phyloP scores from a whole-genome alignment of 2,113 vertebrate genomes.

The Chascanopsetta lugubris region DNA sequence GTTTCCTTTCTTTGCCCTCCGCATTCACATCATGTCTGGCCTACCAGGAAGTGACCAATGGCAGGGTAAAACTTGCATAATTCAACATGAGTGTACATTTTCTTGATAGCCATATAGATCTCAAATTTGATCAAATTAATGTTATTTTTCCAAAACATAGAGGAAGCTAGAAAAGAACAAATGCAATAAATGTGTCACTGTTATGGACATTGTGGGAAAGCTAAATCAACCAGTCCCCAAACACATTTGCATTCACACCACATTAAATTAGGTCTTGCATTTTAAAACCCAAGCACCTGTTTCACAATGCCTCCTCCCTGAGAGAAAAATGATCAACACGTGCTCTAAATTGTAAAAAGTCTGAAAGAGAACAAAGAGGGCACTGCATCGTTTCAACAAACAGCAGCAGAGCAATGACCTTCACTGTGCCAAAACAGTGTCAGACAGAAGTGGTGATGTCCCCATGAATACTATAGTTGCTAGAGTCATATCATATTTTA shows the following conservation, averaged over 20 bases:
- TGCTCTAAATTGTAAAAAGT: constrained; percentile 1
- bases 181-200: background rate
- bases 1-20: too few species aligned
- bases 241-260: background rate
- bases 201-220: background rate
- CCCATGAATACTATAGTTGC: too few species aligned
- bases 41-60: too few species aligned
- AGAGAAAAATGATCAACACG: background rate
- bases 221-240: background rate
- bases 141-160: too few species aligned
- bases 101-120: too few species aligned
- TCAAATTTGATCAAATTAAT: background rate
- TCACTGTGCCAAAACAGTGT: background rate
- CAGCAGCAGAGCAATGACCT: background rate
- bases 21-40: too few species aligned
- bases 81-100: too few species aligned
- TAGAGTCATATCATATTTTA: too few species aligned
- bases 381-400: background rate
- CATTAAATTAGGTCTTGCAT: background rate
- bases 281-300: background rate
- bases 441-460: background rate
- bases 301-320: background rate
- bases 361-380: constrained; percentile 1
- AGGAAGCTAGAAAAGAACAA: too few species aligned
- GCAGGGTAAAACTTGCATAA: too few species aligned